Percentiles rank a stretch among this genome's conserved stretches.
Conservation (phyloP, 1,140 invertebrate species). For the Arctopsyche grandis region DNA sequence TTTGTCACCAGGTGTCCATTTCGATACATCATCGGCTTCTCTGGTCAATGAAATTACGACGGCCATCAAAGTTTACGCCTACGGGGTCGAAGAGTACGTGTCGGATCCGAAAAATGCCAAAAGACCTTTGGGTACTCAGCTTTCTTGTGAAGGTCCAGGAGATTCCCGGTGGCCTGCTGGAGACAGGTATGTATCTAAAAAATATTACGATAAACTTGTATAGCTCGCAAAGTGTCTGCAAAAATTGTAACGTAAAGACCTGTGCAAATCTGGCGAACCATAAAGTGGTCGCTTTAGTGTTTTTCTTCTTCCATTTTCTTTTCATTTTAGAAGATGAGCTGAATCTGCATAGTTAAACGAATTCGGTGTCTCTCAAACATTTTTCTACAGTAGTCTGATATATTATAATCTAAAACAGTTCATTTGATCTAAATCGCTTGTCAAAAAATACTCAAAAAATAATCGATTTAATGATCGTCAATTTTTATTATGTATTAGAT, state of each 20-base stretch:
- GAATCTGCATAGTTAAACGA: too few relatives aligned
- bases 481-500: too few relatives aligned
- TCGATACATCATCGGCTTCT: constrained; percentile 84
- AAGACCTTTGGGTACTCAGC: constrained; percentile 80
- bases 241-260: not conserved
- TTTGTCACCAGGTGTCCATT: constrained; percentile 80
- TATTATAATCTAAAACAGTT: too few relatives aligned
- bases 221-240: not conserved
- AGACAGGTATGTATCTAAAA: constrained; percentile 64
- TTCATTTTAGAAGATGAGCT: not conserved
- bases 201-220: not conserved
- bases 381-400: too few relatives aligned
- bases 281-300: not conserved
- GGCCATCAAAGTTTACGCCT: constrained; percentile 89
- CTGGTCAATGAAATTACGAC: constrained; percentile 88
- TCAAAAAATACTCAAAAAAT: too few relatives aligned
- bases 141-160: constrained; percentile 80
- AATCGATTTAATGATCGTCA: too few relatives aligned
- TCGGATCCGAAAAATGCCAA: constrained; percentile 77
- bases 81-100: constrained; percentile 88
- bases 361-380: too few relatives aligned
- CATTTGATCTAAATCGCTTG: too few relatives aligned
- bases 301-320: not conserved
- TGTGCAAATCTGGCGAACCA: not conserved
- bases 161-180: constrained; percentile 83